Percentiles rank a stretch among this genome's conserved stretches.
Evolutionary conservation across 2,797 vertebrate genomes (phyloP).

Genomic region (Rhabdomys pumilio): DNA sequence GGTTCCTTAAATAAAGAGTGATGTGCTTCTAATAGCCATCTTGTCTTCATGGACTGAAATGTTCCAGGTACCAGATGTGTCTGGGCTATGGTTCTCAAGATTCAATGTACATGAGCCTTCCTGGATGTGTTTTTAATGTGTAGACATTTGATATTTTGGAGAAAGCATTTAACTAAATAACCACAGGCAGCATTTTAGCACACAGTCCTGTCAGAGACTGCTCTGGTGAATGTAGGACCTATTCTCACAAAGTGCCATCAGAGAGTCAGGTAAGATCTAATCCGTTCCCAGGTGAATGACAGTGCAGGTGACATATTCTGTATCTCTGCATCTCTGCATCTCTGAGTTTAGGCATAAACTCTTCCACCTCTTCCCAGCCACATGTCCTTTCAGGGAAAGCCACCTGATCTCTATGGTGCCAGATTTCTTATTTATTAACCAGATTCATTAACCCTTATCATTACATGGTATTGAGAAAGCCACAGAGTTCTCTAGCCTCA

Average conservation of each 20-base stretch:
- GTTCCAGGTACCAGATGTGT: background rate
- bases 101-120: background rate
- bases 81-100: background rate
- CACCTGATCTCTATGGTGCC: background rate
- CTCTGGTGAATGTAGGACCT: background rate
- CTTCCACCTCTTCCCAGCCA: background rate
- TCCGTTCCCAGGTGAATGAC: background rate
- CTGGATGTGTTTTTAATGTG: background rate
- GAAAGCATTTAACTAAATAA: background rate
- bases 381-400: background rate
- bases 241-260: background rate
- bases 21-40: slow-evolving; percentile 15
- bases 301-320: background rate
- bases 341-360: slow-evolving; percentile 34
- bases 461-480: background rate
- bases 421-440: slow-evolving; percentile 18
- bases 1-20: background rate
- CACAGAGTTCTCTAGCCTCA: slow-evolving; percentile 2
- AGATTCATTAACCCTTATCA: background rate
- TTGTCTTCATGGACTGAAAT: background rate
- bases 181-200: background rate
- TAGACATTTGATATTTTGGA: background rate
- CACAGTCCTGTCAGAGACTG: background rate
- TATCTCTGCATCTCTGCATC: background rate
- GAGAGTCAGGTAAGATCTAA: background rate